A percentile compares a stretch with the other conserved stretches of the same genome.
phyloP scores from a whole-genome alignment of 2,888 invertebrate genomes.

The Apotomis betuletana region DNA sequence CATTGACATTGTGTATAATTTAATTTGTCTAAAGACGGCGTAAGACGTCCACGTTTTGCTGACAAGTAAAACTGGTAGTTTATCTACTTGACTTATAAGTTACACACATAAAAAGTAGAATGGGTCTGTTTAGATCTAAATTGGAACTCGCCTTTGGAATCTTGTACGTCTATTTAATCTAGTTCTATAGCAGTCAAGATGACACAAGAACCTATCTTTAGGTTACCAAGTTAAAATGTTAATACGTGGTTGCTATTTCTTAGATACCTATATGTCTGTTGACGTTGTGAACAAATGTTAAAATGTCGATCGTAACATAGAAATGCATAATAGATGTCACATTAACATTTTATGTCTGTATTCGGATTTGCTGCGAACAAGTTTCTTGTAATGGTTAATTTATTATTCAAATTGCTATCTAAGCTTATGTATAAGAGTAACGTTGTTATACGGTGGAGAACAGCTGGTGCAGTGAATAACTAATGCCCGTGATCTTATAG shows the following conservation, averaged over 20 bases:
- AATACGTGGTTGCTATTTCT: background rate
- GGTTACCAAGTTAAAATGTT: background rate
- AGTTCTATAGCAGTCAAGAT: background rate
- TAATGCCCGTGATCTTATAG: slow-evolving; percentile 27
- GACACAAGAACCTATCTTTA: background rate
- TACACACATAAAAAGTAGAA: slow-evolving; percentile 21
- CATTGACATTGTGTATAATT: slow-evolving; percentile 42
- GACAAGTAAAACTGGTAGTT: slow-evolving; percentile 28
- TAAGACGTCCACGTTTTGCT: slow-evolving; percentile 33
- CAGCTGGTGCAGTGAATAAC: slow-evolving; percentile 37
- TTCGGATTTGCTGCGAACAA: slow-evolving; percentile 23
- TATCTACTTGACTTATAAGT: slow-evolving; percentile 24
- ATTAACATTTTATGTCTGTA: slow-evolving; percentile 28
- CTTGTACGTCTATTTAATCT: slow-evolving; percentile 7
- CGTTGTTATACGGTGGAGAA: slow-evolving; percentile 21
- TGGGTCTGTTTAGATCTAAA: background rate
- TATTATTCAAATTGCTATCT: slow-evolving; percentile 30
- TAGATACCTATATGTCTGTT: background rate
- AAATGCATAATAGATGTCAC: slow-evolving; percentile 21
- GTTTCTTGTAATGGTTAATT: slow-evolving; percentile 33
- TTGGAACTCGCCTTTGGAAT: background rate
- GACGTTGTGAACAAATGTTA: background rate
- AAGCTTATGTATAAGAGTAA: slow-evolving; percentile 31
- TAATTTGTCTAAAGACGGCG: slow-evolving; percentile 38
- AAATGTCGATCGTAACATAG: slow-evolving; percentile 4